These are phyloP conservation scores for Illadopsis cleaveri DNA, from an alignment of 2,113 vertebrate species.

Conservation along the genomic window DNA sequence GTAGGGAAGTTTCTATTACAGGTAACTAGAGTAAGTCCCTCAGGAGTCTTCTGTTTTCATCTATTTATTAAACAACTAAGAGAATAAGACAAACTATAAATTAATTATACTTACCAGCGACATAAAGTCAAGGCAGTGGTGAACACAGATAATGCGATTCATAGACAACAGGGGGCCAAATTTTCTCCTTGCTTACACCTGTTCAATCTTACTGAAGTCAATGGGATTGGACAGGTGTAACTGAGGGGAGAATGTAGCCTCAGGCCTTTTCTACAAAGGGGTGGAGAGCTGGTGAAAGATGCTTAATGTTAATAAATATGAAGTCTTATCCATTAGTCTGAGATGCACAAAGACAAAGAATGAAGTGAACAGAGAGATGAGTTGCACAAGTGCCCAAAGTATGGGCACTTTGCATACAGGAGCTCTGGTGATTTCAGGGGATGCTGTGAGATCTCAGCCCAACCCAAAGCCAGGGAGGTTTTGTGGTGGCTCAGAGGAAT, in stretches of 20 bases:
- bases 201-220: conserved; percentile 51
- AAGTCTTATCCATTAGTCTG: conserved; percentile 44
- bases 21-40: conserved; percentile 54
- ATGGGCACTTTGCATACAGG: background rate
- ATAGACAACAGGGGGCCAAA: conserved; percentile 60
- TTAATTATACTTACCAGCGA: conserved; percentile 57
- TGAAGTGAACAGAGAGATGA: background rate
- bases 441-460: background rate
- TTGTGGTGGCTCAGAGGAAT: background rate
- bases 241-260: conserved; percentile 65
- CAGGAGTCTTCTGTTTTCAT: conserved; percentile 65
- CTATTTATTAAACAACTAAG: conserved; percentile 70
- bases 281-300: conserved; percentile 42
- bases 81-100: conserved; percentile 65
- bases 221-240: conserved; percentile 66
- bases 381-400: background rate
- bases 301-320: conserved; percentile 53
- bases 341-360: background rate
- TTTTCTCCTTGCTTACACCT: conserved; percentile 64
- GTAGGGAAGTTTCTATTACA: conserved; percentile 62
- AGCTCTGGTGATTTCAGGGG: background rate
- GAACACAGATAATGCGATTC: conserved; percentile 51
- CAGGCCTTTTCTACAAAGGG: conserved; percentile 44
- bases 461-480: background rate
- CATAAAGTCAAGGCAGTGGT: conserved; percentile 47